Evolutionary conservation across 2,113 vertebrate genomes (phyloP).

Genomic region (Eulemur macaco): DNA sequence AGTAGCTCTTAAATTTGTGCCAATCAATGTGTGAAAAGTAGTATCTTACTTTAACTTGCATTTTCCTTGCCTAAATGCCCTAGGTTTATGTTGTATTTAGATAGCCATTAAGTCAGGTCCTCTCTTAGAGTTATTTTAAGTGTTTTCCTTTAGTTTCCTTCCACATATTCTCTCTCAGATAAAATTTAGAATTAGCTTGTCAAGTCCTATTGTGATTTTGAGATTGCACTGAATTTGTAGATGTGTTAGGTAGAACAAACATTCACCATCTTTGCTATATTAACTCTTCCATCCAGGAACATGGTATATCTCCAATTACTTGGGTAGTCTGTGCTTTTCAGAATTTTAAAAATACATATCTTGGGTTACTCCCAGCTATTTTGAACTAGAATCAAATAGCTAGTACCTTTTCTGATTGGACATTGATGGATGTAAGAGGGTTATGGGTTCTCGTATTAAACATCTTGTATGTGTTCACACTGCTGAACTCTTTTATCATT

Average conservation of each 20-base stretch:
- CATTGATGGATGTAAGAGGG: neutral
- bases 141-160: neutral
- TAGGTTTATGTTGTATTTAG: neutral
- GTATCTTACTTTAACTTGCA: neutral
- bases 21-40: neutral
- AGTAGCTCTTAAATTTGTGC: neutral
- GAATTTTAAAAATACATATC: neutral
- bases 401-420: neutral
- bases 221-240: neutral
- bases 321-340: neutral
- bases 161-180: neutral
- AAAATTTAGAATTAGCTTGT: neutral
- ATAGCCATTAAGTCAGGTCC: neutral
- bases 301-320: neutral
- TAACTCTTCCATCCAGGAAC: neutral
- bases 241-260: neutral
- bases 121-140: neutral
- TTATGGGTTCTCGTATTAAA: neutral
- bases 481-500: neutral
- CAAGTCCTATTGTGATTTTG: neutral
- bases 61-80: neutral
- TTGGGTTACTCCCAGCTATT: neutral
- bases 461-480: neutral
- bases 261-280: neutral
- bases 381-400: neutral